Conservation (phyloP, 1,140 invertebrate species). For the Ericerus pela region DNA sequence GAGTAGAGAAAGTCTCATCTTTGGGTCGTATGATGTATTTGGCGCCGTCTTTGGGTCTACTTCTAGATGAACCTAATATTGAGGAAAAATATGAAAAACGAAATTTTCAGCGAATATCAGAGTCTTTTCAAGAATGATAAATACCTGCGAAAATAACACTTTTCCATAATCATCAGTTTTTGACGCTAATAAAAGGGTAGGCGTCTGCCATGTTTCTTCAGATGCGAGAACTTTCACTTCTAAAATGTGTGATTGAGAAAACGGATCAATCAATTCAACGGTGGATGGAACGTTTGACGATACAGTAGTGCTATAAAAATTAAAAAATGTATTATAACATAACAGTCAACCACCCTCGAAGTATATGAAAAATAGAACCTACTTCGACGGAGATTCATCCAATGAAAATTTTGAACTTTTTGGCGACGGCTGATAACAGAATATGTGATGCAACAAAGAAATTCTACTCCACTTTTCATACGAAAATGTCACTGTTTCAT, state of each 20-base stretch:
- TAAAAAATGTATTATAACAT: too few species aligned
- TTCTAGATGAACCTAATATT: slow-evolving; percentile 37
- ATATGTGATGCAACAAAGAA: slow-evolving; percentile 70
- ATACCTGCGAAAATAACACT: slow-evolving; percentile 67
- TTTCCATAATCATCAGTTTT: slow-evolving; percentile 43
- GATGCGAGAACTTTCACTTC: slow-evolving; percentile 58
- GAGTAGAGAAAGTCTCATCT: slow-evolving; percentile 57
- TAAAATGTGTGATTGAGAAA: slow-evolving; percentile 48
- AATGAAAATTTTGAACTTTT: slow-evolving; percentile 59
- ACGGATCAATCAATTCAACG: slow-evolving; percentile 43
- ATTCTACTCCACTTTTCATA: slow-evolving; percentile 69
- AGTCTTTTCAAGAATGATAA: background rate
- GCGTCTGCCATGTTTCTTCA: slow-evolving; percentile 72
- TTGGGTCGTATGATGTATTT: slow-evolving; percentile 31
- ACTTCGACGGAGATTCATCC: slow-evolving; percentile 30
- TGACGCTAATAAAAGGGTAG: slow-evolving; percentile 56
- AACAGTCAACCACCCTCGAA: too few species aligned
- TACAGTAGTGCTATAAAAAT: slow-evolving; percentile 15
- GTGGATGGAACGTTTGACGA: slow-evolving; percentile 33
- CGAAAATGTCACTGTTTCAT: slow-evolving; percentile 63
- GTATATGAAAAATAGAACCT: slow-evolving; percentile 6
- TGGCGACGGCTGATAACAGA: slow-evolving; percentile 71
- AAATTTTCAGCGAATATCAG: slow-evolving; percentile 7
- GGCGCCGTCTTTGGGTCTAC: slow-evolving; percentile 37
- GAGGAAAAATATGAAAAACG: slow-evolving; percentile 15